These are phyloP conservation scores for Mesocricetus auratus DNA, from an alignment of 2,113 vertebrate species.

Conservation along the genomic window DNA sequence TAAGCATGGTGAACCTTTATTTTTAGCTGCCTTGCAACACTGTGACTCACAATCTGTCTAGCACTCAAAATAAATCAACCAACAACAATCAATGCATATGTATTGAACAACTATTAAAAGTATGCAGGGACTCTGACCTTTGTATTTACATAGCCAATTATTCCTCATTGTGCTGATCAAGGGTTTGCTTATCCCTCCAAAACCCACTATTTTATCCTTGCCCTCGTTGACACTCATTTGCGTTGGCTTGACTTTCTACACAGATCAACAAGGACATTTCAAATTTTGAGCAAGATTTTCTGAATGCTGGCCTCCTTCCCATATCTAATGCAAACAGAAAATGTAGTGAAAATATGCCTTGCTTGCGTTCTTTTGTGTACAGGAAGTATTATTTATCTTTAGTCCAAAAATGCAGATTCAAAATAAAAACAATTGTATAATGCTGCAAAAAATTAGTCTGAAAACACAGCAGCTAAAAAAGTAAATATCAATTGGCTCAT, in stretches of 20 bases:
- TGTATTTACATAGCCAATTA: conserved; percentile 38
- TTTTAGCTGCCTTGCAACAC: conserved; percentile 42
- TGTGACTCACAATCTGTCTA: conserved; percentile 61
- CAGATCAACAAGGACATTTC: conserved; percentile 51
- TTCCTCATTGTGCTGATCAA: conserved; percentile 69
- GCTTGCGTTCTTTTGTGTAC: not conserved
- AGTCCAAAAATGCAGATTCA: not conserved
- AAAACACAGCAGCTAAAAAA: not conserved
- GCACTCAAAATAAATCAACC: conserved; percentile 68
- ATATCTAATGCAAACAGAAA: conserved; percentile 40
- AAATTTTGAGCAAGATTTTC: conserved; percentile 35
- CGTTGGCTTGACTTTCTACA: conserved; percentile 55
- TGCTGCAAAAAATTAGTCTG: not conserved
- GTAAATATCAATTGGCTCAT: not conserved
- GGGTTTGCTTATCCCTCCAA: conserved; percentile 45
- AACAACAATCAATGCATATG: conserved; percentile 65
- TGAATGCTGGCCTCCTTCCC: conserved; percentile 27
- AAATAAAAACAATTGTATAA: not conserved
- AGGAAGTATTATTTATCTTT: not conserved
- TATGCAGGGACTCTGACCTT: conserved; percentile 54
- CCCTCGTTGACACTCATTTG: conserved; percentile 39
- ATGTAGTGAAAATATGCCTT: not conserved
- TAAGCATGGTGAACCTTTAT: conserved; percentile 3
- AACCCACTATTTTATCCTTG: conserved; percentile 37
- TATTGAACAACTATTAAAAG: conserved; percentile 76